Evolutionary conservation across 1,140 invertebrate genomes (phyloP).

Genomic region (Drosophila tropicalis): DNA sequence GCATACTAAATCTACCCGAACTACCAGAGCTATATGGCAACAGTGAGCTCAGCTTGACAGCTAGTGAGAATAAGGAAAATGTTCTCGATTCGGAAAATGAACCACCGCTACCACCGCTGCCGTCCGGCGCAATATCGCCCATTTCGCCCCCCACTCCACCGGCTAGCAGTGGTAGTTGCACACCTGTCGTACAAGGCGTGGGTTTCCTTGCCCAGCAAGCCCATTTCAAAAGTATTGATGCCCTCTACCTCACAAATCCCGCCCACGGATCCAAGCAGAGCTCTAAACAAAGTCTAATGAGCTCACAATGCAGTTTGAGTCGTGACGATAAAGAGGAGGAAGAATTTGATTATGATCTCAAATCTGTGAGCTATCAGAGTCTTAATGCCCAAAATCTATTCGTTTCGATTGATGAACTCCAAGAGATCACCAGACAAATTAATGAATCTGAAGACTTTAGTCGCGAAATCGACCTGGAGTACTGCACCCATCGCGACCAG

Average conservation of each 20-base stretch:
- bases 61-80: constrained; percentile 61
- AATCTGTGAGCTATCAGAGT: constrained; percentile 81
- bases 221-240: constrained; percentile 71
- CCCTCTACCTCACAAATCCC: constrained; percentile 42
- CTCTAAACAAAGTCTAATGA: constrained; percentile 53
- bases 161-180: neutral
- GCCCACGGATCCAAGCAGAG: constrained; percentile 33
- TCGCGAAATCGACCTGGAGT: constrained; percentile 77
- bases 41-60: constrained; percentile 64
- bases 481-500: constrained; percentile 79
- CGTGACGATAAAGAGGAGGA: constrained; percentile 36
- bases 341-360: constrained; percentile 77
- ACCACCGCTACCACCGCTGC: neutral
- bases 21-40: constrained; percentile 68
- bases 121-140: neutral
- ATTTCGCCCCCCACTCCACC: neutral
- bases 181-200: constrained; percentile 22
- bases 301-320: constrained; percentile 44
- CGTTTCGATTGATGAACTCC: constrained; percentile 81
- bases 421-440: constrained; percentile 78
- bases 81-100: constrained; percentile 1
- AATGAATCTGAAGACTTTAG: constrained; percentile 81
- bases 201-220: constrained; percentile 58
- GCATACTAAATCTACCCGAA: constrained; percentile 57
- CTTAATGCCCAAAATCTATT: constrained; percentile 76